These are phyloP conservation scores for Tragelaphus imberbis DNA, from an alignment of 2,113 vertebrate genomes.

Conservation along the genomic window DNA sequence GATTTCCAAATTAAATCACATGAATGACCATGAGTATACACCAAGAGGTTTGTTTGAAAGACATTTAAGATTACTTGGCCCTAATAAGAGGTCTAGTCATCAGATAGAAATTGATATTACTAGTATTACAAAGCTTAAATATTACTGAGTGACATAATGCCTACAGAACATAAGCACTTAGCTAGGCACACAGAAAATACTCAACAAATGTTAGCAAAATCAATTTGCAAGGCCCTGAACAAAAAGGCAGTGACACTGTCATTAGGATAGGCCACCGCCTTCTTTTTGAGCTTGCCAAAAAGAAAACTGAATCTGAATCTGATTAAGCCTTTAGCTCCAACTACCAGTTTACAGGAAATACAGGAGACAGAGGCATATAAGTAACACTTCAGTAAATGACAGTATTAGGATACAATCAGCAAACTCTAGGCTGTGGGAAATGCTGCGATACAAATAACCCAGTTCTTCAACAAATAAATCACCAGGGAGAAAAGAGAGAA, in stretches of 20 bases:
- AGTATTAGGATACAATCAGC: background rate
- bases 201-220: background rate
- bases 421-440: conserved; percentile 13
- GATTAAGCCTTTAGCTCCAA: conserved; percentile 14
- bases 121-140: background rate
- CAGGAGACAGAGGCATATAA: background rate
- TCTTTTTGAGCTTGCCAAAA: conserved; percentile 37
- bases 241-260: background rate
- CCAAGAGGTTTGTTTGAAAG: background rate
- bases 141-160: background rate
- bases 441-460: background rate
- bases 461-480: conserved; percentile 34
- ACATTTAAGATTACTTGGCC: background rate
- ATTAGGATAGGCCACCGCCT: background rate
- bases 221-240: background rate
- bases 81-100: background rate
- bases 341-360: conserved; percentile 18
- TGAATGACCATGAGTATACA: background rate
- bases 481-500: background rate
- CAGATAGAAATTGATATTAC: background rate
- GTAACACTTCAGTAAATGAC: conserved; percentile 5
- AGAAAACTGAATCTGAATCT: conserved; percentile 49
- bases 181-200: background rate
- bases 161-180: background rate
- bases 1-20: background rate